Evolutionary conservation across 2,797 vertebrate genomes (phyloP), one percentile per base, ranked within the genome.

Genomic region (Myiothlypis coronata): DNA sequence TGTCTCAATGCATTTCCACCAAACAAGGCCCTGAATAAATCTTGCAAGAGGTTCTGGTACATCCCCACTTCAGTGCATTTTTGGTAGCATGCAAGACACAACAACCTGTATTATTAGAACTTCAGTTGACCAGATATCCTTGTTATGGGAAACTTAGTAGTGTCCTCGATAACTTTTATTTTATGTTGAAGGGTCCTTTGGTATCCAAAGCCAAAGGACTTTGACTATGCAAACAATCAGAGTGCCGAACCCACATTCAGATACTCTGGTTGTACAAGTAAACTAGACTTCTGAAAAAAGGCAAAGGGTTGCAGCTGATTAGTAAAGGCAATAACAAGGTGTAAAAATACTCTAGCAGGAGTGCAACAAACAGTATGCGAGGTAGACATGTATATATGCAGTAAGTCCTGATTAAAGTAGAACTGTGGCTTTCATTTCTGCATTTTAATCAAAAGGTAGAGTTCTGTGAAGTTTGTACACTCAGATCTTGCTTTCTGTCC

Each of bases 301-400:
- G 67, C 69, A 91, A 92, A 90, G 94, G 91, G 82, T 93, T 96
- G 79, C 86, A 95, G 88, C 70, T 87, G 94, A 96, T 96, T 96
- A 97, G 96, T 95, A 97, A 96, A 97, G 95, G 87, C 95, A 96
- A 93, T 93, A 94, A 96, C 76, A 92, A 94, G 91, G 94, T 96
- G 93, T 83, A 95, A 93, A 97, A 96, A 96, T 96, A 96, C 82
- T 97, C 96, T 86, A 92, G 94, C 90, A 95, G 92, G 96, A 98
- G 97, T 97, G 97, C 97, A 98, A 97, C 80, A 93, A 82, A 96
- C 41, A 94, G 95, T 76, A 91, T 0, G 83, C 92, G 98, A 98
- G 98, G 98, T 98, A 98, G 98, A 98, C 93, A 59, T 94, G 97
- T 97, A 96, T 81, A 95, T 84, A 96, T 89, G 92, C 96, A 96